A percentile compares a stretch with the other conserved stretches of the same genome.
Conservation (phyloP, 1,140 invertebrate species). For the Meloidogyne exigua region DNA sequence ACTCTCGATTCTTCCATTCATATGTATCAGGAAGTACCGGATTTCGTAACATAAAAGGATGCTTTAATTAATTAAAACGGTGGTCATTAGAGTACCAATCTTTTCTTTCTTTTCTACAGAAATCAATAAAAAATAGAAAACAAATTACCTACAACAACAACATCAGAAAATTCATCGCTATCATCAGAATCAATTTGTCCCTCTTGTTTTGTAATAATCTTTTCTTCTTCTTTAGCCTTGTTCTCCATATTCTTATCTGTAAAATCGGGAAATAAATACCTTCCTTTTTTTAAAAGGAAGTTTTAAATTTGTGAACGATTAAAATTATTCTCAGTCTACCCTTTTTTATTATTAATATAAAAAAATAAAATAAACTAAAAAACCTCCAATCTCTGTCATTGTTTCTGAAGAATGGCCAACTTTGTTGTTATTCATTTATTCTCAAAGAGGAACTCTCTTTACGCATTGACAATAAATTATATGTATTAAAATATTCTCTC, state of each 20-base stretch:
- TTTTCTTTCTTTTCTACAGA: no score
- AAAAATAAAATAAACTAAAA: background rate
- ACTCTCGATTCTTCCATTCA: background rate
- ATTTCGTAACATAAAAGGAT: background rate
- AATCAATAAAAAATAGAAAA: background rate
- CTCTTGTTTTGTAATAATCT: background rate
- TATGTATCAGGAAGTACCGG: background rate
- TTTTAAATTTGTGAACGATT: no score
- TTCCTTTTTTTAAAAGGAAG: no score
- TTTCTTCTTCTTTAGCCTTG: background rate
- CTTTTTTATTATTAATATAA: no score
- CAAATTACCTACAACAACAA: background rate
- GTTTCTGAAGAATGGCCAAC: background rate
- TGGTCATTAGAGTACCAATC: no score
- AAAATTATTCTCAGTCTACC: no score
- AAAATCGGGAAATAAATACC: background rate
- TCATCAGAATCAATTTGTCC: background rate
- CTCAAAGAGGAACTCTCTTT: background rate
- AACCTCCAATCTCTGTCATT: background rate
- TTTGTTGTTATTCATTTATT: background rate
- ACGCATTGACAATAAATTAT: background rate
- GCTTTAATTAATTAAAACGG: no score
- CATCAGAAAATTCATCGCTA: slow-evolving; percentile 1
- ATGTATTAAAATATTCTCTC: no score
- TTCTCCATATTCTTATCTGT: background rate